These are phyloP conservation scores for Amazona guildingii DNA, from an alignment of 2,113 vertebrate species.

Conservation along the genomic window DNA sequence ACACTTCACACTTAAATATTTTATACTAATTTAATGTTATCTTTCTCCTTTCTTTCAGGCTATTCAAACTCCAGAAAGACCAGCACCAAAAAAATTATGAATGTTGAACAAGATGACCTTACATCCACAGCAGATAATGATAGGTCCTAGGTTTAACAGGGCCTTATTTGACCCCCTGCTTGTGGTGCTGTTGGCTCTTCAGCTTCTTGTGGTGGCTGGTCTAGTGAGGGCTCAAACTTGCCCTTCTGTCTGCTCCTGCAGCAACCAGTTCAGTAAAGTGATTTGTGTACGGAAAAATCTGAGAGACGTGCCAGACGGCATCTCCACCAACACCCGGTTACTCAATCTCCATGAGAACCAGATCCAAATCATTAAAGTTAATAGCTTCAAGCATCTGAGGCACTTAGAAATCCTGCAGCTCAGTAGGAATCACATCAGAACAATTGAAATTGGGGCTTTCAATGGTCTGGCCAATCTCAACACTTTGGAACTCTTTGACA, in stretches of 20 bases:
- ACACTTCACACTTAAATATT: neutral
- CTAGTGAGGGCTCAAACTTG: slow-evolving; percentile 97
- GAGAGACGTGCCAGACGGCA: slow-evolving; percentile 96
- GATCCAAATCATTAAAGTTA: slow-evolving; percentile 98
- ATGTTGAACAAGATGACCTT: slow-evolving; percentile 99
- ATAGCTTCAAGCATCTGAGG: slow-evolving; percentile 98
- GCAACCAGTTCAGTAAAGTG: slow-evolving; percentile 99
- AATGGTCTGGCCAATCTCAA: slow-evolving; percentile 98
- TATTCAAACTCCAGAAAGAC: slow-evolving; percentile 86
- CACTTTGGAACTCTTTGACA: slow-evolving; percentile 99
- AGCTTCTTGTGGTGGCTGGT: slow-evolving; percentile 97
- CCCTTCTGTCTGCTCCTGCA: slow-evolving; percentile 97
- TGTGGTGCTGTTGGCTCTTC: slow-evolving; percentile 97
- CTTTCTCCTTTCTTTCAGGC: slow-evolving; percentile 72
- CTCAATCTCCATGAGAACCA: slow-evolving; percentile 99
- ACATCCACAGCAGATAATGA: slow-evolving; percentile 99
- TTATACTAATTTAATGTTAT: slow-evolving; percentile 38
- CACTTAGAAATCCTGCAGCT: slow-evolving; percentile 97
- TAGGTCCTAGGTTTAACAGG: slow-evolving; percentile 99
- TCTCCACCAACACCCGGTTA: slow-evolving; percentile 96
- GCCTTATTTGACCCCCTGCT: slow-evolving; percentile 99
- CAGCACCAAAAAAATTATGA: slow-evolving; percentile 98
- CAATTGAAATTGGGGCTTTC: slow-evolving; percentile 98
- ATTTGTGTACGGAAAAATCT: slow-evolving; percentile 95
- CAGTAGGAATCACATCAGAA: slow-evolving; percentile 98